Evolutionary conservation across 1,140 invertebrate species (phyloP), one percentile per base, ranked within the genome.

Genomic region (Lutraria rhynchaena): DNA sequence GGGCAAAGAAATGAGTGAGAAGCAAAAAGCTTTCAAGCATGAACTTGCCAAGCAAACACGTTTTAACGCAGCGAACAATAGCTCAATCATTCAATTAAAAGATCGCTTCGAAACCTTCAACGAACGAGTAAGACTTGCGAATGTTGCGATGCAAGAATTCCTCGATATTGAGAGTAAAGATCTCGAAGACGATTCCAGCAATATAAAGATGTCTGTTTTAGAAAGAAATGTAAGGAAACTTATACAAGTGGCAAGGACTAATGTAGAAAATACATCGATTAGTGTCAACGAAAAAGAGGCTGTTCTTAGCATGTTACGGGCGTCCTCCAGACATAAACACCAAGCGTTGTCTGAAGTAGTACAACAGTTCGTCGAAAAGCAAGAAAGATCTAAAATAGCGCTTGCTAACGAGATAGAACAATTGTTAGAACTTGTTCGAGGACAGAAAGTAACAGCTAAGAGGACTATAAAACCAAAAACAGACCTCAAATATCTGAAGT

Each of bases 1-100:
- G 19, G 17, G 41, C 17, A 27, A 19, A 24, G 78, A 81, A 37
- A 55, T 81, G 17, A 49, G 27, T 31, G 53, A 71, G 0, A 81
- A 65, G 69, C 29, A 57, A 22, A 73, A 35, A 13, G 15, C 22
- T 0, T 81, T 73, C 46, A 81, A 81, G 53, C 37, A 73, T 1
- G 78, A 81, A 33, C 70, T 81, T 22, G 57, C 57, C 3, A 81
- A 70, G 27, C 78, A 81, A 51, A 61, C 78, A 0, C 37, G 69
- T 11, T 81, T 81, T 24, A 81, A 81, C 27, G 78, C 78, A 9
- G 78, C 78, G 22, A 81, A 81, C 31, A 81, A 73, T 31, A 31
- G 51, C 49, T 81, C 78, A 15, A 65, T 81, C 29, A 63, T 81
- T 41, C 69, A 81, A 7, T 35, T 81, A 5, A 61, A 55, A n/a